A percentile compares a stretch with the other conserved stretches of the same genome.
Conservation (phyloP, 1,140 invertebrate genomes). For the Triops cancriformis region DNA sequence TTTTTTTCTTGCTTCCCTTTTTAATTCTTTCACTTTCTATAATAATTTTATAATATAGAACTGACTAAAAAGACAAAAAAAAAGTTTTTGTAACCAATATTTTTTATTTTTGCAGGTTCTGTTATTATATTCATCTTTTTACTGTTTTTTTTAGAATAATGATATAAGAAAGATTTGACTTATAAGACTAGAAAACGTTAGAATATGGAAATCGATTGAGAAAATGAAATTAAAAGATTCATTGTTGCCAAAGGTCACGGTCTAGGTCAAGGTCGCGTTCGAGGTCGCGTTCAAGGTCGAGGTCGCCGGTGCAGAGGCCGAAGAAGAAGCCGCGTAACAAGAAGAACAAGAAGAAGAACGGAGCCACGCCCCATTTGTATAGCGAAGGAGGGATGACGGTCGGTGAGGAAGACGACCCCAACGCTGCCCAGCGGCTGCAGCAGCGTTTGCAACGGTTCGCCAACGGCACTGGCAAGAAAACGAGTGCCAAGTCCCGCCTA, state of each 20-base stretch:
- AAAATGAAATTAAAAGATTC: no score
- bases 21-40: no score
- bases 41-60: no score
- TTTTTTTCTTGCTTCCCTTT: no score
- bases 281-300: conserved; percentile 26
- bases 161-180: no score
- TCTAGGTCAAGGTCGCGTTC: conserved; percentile 19
- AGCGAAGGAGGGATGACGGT: conserved; percentile 49
- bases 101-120: no score
- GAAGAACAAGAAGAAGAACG: conserved; percentile 48
- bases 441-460: conserved; percentile 41
- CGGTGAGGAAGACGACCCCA: conserved; percentile 48
- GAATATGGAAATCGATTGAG: no score
- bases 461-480: neutral
- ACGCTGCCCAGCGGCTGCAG: conserved; percentile 62
- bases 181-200: no score
- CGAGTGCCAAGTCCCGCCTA: neutral
- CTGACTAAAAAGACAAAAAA: no score
- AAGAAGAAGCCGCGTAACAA: conserved; percentile 39
- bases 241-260: neutral
- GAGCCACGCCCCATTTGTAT: conserved; percentile 52
- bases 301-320: conserved; percentile 36
- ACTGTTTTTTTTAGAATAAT: no score
- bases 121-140: no score
- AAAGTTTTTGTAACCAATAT: no score